phyloP scores from a whole-genome alignment of 1,140 invertebrate genomes.

The Trichonephila clavipes region DNA sequence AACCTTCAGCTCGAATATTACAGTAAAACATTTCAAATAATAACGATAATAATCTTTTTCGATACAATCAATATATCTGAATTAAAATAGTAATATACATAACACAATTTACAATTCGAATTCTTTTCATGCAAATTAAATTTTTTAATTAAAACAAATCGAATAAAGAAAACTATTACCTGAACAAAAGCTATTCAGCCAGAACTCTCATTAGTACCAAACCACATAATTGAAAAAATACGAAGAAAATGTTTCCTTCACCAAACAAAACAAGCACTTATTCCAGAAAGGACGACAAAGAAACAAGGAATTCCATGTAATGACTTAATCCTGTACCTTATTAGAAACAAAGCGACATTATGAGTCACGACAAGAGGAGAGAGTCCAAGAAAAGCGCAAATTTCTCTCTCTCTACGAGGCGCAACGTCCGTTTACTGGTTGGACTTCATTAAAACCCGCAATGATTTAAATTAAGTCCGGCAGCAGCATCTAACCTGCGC shows the following conservation, averaged over 20 bases:
- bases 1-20: too few relatives aligned
- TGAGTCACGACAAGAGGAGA: background rate
- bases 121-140: too few relatives aligned
- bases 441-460: conserved; percentile 38
- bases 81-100: too few relatives aligned
- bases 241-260: background rate
- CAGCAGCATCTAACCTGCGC: background rate
- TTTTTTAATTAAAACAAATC: too few relatives aligned
- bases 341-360: conserved; percentile 11
- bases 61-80: too few relatives aligned
- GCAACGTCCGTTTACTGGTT: background rate
- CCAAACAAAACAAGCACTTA: background rate
- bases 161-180: too few relatives aligned
- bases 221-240: too few relatives aligned
- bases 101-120: too few relatives aligned
- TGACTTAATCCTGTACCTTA: background rate
- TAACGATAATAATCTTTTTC: too few relatives aligned
- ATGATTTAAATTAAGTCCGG: conserved; percentile 41
- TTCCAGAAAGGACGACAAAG: background rate
- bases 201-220: too few relatives aligned
- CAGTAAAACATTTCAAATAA: too few relatives aligned
- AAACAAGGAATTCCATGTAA: background rate
- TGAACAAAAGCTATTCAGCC: too few relatives aligned
- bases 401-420: conserved; percentile 16
- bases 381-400: conserved; percentile 2